Evolutionary conservation across 2,113 vertebrate species (phyloP), one percentile per base, ranked within the genome.

Genomic region (Varanus komodoensis): DNA sequence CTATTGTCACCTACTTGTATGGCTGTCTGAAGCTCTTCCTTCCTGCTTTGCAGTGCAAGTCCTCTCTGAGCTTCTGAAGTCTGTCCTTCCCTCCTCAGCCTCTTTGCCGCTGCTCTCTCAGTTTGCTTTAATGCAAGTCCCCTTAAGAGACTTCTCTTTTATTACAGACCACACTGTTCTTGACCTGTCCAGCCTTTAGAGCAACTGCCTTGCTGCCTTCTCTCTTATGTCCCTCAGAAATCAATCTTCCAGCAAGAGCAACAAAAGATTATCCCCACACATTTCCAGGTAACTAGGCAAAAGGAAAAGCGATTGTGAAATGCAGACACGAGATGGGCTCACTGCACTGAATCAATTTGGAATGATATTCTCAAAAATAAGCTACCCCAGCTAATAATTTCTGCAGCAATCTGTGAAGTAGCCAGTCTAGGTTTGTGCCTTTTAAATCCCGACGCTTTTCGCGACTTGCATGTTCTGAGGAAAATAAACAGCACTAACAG

Each of bases 321-420:
- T 92, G 93, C 86, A 92, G 69, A 74, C 90, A 91, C 85, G 93
- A 93, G 77, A 75, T 81, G 84, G 32, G 48, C 87, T 92, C 61
- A 84, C 93, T 96, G 86, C 77, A 75, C 73, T 92, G 87, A 84
- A 96, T 95, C 93, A 95, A 89, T 95, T 87, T 92, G 90, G 48
- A 38, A 89, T 88, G 92, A 91, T 3, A 21, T 25, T 94, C 90
- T 90, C 85, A 4, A 1, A 88, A 94, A 91, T 90, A 86, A 93
- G 87, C 91, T 84, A 1, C 89, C 9, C 61, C 71, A 44, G 90
- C 89, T 25, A 95, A 88, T 89, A 87, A 75, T 89, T 87, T 86
- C 15, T 54, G 83, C 0, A 34, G 21, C 29, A 90, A 0, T 74
- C 89, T 90, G 90, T 90, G 93, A 92, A 94, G 69, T 92, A 67